phyloP scores from a whole-genome alignment of 2,888 invertebrate species.

The Drosophila kambysellisi region DNA sequence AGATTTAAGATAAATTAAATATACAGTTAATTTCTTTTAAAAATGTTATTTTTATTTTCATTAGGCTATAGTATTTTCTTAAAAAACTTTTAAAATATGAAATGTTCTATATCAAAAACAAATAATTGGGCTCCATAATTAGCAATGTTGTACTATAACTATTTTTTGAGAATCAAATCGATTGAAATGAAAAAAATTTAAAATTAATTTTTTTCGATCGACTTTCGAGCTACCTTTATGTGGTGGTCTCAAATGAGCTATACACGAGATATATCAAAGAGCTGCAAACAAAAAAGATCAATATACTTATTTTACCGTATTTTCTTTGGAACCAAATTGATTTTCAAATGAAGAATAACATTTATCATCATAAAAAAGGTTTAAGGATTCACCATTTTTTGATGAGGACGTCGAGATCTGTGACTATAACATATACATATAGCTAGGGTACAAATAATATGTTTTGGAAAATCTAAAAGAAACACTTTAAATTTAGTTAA shows the following conservation, averaged over 20 bases:
- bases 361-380: neutral
- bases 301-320: neutral
- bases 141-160: neutral
- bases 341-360: neutral
- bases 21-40: neutral
- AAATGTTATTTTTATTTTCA: neutral
- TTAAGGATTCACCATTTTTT: neutral
- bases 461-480: neutral
- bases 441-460: neutral
- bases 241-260: neutral
- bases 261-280: neutral
- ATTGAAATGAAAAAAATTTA: neutral
- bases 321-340: neutral
- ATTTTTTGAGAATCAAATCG: neutral
- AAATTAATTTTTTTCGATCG: neutral
- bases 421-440: neutral
- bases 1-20: neutral
- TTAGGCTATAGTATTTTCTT: neutral
- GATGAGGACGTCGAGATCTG: neutral
- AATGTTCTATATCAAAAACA: neutral
- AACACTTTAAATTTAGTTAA: neutral
- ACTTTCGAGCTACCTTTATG: neutral
- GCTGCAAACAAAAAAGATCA: neutral
- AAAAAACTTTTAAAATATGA: neutral
- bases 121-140: neutral